Percentiles rank a stretch among this genome's conserved stretches.
phyloP scores from a whole-genome alignment of 2,888 invertebrate species.

The Chaitophorus viminalis region DNA sequence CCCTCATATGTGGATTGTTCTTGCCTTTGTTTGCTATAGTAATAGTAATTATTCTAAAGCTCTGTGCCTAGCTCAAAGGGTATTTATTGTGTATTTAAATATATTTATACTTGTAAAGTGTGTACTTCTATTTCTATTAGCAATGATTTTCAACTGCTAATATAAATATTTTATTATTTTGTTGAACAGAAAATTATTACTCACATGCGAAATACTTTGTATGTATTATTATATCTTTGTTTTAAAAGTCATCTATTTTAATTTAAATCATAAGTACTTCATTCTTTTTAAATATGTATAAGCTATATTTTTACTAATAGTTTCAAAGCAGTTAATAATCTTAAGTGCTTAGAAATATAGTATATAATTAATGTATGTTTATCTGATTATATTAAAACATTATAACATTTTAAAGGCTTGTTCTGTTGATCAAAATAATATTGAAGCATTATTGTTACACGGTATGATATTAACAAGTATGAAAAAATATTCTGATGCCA shows the following conservation, averaged over 20 bases:
- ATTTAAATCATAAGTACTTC: neutral
- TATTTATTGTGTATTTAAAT: conserved; percentile 64
- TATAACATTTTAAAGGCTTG: conserved; percentile 71
- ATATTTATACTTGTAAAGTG: neutral
- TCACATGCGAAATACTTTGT: neutral
- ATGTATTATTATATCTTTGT: too few relatives aligned
- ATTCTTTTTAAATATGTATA: neutral
- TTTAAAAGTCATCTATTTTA: too few relatives aligned
- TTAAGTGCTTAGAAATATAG: neutral
- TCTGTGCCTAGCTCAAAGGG: conserved; percentile 78
- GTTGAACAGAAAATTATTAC: neutral
- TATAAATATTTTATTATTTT: neutral
- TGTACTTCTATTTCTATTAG: too few relatives aligned
- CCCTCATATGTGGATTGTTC: conserved; percentile 80
- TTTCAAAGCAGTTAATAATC: neutral
- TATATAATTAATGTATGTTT: neutral
- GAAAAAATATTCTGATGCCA: conserved; percentile 76
- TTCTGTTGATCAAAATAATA: conserved; percentile 73
- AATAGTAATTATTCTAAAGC: conserved; percentile 76
- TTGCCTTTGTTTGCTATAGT: conserved; percentile 77
- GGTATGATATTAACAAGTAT: conserved; percentile 76
- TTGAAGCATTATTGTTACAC: conserved; percentile 80
- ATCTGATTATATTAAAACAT: neutral
- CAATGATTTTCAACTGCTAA: neutral
- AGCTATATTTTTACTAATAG: neutral